Evolutionary conservation across 2,113 vertebrate species (phyloP).

Genomic region (Dipodomys ordii): DNA sequence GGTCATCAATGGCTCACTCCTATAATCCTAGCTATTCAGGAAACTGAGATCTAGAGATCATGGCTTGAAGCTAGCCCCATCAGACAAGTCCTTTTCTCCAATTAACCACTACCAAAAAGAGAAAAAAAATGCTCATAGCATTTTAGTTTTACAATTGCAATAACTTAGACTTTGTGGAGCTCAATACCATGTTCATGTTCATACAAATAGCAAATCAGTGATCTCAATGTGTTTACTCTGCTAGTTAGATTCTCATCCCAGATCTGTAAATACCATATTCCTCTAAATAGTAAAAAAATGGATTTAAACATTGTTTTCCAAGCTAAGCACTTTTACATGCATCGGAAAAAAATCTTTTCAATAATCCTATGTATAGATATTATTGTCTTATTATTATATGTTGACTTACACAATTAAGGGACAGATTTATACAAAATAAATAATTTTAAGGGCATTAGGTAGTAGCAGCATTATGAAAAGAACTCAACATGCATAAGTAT

Average conservation of each 20-base stretch:
- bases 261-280: neutral
- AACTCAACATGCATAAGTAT: neutral
- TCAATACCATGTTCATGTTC: neutral
- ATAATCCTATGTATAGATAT: neutral
- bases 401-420: slow-evolving; percentile 3
- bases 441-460: neutral
- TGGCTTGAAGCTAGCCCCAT: no score
- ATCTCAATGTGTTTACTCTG: neutral
- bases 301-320: neutral
- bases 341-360: neutral
- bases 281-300: neutral
- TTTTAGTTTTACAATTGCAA: neutral
- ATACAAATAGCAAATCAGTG: neutral
- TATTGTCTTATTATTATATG: neutral
- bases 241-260: neutral
- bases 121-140: neutral
- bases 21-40: no score
- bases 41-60: no score
- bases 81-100: no score
- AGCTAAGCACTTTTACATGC: neutral
- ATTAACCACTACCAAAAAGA: no score
- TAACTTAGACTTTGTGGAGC: neutral
- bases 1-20: no score
- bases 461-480: neutral
- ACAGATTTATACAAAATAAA: neutral